These are phyloP conservation scores for Alligator sinensis DNA, from an alignment of 2,113 vertebrate genomes.

Conservation along the genomic window DNA sequence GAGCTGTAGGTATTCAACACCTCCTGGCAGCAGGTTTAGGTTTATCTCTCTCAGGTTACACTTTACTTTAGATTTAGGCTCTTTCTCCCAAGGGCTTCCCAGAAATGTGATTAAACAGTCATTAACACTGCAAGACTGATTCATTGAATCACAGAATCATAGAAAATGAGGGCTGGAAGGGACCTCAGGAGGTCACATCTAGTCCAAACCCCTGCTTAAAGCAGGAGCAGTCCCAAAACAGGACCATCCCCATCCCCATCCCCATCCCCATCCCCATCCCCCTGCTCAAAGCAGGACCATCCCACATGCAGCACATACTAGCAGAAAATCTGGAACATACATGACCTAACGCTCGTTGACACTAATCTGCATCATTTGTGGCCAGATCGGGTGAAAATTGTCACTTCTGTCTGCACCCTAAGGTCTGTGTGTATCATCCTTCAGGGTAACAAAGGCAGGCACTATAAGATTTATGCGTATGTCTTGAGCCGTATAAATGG, in stretches of 20 bases:
- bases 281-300: too few relatives aligned
- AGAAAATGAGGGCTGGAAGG: too few relatives aligned
- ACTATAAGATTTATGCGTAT: fast-evolving
- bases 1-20: fast-evolving
- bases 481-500: not conserved
- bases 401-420: not conserved
- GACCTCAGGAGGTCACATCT: too few relatives aligned
- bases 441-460: not conserved
- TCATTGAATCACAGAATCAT: not conserved
- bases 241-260: too few relatives aligned
- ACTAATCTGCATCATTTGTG: not conserved
- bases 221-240: too few relatives aligned
- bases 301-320: not conserved
- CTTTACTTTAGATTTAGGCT: not conserved
- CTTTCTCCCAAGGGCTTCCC: not conserved
- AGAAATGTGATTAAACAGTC: not conserved
- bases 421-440: too few relatives aligned
- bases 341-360: fast-evolving
- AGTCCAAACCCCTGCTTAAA: too few relatives aligned
- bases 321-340: fast-evolving
- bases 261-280: too few relatives aligned
- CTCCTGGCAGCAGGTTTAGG: not conserved
- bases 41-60: not conserved
- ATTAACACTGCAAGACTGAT: not conserved
- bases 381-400: not conserved